A percentile compares a stretch with the other conserved stretches of the same genome.
phyloP scores from a whole-genome alignment of 2,113 vertebrate species.

The Cephalopterus ornatus region DNA sequence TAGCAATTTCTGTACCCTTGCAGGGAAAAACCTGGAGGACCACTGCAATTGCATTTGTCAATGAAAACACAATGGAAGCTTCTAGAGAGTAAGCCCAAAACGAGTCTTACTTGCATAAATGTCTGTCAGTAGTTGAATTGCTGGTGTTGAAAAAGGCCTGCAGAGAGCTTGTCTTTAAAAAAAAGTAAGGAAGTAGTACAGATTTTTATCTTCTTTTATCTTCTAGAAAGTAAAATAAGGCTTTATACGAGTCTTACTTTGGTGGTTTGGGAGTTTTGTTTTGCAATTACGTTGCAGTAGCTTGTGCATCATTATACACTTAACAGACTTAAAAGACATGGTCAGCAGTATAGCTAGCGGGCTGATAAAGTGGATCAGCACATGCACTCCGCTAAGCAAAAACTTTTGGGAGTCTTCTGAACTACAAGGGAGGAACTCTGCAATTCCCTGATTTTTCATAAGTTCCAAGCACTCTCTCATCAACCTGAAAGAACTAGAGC shows the following conservation, averaged over 20 bases:
- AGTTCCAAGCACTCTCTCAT: neutral
- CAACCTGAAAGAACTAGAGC: neutral
- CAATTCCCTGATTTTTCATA: neutral
- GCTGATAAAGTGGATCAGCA: neutral
- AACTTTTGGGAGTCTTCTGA: neutral
- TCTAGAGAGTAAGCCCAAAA: neutral
- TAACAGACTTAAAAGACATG: neutral
- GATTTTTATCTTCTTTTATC: neutral
- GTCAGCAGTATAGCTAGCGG: neutral
- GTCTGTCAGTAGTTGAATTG: neutral
- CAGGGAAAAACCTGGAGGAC: neutral
- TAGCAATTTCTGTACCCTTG: neutral
- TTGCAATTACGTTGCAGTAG: neutral
- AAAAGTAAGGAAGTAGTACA: neutral
- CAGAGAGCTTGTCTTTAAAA: neutral
- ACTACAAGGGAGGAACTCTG: neutral
- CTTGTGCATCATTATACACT: neutral
- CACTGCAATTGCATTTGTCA: neutral
- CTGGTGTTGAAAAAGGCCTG: neutral
- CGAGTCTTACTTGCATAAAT: neutral
- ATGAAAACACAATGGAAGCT: neutral
- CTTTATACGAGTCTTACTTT: neutral
- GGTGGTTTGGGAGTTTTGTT: neutral
- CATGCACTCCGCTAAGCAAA: neutral
- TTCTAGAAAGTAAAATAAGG: neutral